Conservation (phyloP, 2,888 invertebrate species). For the Mythimna impura region DNA sequence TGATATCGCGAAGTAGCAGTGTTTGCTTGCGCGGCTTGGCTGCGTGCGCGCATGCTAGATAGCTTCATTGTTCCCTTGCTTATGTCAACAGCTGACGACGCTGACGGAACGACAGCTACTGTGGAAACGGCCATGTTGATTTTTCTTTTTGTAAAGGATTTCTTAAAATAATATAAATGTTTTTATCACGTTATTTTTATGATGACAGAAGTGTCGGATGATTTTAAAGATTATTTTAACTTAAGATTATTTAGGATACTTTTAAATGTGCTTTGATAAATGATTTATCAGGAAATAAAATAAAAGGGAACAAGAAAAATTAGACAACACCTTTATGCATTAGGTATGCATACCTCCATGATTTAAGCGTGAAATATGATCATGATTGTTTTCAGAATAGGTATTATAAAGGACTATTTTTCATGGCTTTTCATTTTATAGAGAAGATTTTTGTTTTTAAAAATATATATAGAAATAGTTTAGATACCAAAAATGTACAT, state of each 20-base stretch:
- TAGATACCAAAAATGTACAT: too few relatives aligned
- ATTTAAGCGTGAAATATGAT: neutral
- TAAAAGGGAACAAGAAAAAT: conserved; percentile 10
- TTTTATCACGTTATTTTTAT: conserved; percentile 18
- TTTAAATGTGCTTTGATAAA: conserved; percentile 7
- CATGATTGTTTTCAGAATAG: neutral
- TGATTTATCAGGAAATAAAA: conserved; percentile 7
- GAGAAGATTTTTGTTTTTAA: too few relatives aligned
- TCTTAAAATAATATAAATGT: neutral
- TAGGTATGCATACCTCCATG: neutral
- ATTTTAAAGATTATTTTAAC: conserved; percentile 15
- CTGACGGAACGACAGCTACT: conserved; percentile 65
- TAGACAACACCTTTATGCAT: neutral
- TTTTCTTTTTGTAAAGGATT: conserved; percentile 22
- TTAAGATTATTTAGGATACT: neutral
- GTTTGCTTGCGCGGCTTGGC: conserved; percentile 59
- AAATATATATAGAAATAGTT: too few relatives aligned
- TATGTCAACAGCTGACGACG: conserved; percentile 76
- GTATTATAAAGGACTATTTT: neutral
- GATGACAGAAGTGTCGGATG: neutral
- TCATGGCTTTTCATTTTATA: neutral
- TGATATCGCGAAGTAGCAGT: conserved; percentile 39
- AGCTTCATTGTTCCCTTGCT: conserved; percentile 80
- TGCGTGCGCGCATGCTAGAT: conserved; percentile 70
- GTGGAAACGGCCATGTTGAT: conserved; percentile 68